A percentile compares a stretch with the other conserved stretches of the same genome.
Evolutionary conservation across 2,113 vertebrate species (phyloP).

Genomic region (Telmatochromis brachygnathus): DNA sequence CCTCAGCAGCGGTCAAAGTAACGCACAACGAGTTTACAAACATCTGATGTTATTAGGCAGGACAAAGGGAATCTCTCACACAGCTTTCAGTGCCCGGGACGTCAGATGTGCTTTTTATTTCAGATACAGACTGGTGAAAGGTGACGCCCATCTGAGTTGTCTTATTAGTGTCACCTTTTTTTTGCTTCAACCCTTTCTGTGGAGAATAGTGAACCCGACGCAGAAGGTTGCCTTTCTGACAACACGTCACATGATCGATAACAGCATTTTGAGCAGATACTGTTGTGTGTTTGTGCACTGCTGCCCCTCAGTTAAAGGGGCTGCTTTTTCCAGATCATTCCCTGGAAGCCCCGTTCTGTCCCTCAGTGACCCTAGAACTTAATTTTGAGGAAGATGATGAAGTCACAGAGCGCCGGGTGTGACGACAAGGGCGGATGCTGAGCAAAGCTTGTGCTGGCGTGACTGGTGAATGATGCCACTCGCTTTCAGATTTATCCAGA

Average conservation of each 20-base stretch:
- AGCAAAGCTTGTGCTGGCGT: not conserved
- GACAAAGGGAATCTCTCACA: not conserved
- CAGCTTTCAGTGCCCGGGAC: not conserved
- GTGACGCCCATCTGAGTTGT: not conserved
- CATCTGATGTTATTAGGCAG: not conserved
- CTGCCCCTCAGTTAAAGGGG: not conserved
- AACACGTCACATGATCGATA: not conserved
- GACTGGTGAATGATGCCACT: not conserved
- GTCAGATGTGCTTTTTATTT: not conserved
- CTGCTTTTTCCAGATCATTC: not conserved
- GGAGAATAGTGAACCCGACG: not conserved
- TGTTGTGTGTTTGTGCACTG: not conserved
- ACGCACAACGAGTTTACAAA: not conserved
- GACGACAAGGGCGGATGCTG: not conserved
- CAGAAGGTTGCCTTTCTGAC: not conserved
- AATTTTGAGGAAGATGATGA: not conserved
- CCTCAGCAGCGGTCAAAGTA: not conserved
- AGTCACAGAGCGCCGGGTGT: accelerated
- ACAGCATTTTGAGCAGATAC: not conserved
- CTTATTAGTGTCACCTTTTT: not conserved
- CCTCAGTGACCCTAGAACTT: accelerated
- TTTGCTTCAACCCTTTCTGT: not conserved
- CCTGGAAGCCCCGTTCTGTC: not conserved
- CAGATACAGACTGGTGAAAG: not conserved
- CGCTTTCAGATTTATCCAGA: not conserved